Conservation (phyloP, 2,797 vertebrate species). For the Alosa sapidissima region DNA sequence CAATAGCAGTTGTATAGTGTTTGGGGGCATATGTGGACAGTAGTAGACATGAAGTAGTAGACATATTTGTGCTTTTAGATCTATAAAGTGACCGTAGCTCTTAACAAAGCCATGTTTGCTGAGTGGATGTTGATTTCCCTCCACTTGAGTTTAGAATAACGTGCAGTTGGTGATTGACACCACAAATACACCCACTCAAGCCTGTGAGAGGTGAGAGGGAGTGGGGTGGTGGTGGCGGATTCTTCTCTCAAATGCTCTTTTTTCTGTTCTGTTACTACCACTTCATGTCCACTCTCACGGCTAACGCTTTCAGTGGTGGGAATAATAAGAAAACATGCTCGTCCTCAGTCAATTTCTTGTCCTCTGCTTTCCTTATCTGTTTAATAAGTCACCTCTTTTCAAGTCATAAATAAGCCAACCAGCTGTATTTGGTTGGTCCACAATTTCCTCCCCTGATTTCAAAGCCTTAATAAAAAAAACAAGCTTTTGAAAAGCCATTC, state of each 20-base stretch:
- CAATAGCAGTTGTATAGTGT: background rate
- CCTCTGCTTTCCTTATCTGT: constrained; percentile 10
- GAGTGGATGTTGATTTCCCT: background rate
- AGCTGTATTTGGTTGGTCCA: background rate
- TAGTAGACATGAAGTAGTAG: background rate
- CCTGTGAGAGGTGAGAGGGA: background rate
- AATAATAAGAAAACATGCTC: background rate
- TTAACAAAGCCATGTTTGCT: background rate
- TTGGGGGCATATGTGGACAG: background rate
- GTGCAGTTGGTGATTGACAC: background rate
- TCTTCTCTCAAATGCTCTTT: background rate
- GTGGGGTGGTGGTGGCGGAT: background rate
- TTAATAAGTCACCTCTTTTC: background rate
- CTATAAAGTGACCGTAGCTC: background rate
- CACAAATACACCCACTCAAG: background rate
- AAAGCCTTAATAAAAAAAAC: background rate
- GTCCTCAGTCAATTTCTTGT: background rate
- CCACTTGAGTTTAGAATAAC: background rate
- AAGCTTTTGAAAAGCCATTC: background rate
- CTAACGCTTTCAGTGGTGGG: background rate
- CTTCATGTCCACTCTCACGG: background rate
- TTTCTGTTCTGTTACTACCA: background rate
- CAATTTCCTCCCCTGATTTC: constrained; percentile 9
- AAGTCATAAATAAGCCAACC: background rate
- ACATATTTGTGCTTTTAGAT: background rate